Evolutionary conservation across 2,888 invertebrate genomes (phyloP).

Genomic region (Ectropis crepuscularia): DNA sequence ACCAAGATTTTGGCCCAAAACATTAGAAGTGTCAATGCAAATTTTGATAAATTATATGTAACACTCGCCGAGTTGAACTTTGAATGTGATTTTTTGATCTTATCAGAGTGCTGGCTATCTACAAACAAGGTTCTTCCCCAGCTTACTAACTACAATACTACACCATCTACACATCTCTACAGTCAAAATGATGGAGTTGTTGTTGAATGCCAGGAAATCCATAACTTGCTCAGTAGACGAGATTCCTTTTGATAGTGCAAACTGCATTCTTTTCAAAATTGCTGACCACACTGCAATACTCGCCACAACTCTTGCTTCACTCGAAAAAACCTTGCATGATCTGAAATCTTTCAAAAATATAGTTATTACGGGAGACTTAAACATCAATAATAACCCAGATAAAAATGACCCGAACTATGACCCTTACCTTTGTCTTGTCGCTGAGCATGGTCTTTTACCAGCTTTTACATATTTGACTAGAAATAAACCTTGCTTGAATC

Average conservation of each 20-base stretch:
- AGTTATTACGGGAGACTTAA: too few relatives aligned
- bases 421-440: background rate
- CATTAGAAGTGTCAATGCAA: too few relatives aligned
- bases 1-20: conserved; percentile 1
- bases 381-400: background rate
- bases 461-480: conserved; percentile 9
- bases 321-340: background rate
- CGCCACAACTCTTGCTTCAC: background rate
- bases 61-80: background rate
- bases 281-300: background rate
- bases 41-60: background rate
- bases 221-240: background rate
- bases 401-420: background rate
- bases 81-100: conserved; percentile 1
- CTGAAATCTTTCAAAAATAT: too few relatives aligned
- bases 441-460: conserved; percentile 8
- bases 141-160: background rate
- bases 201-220: background rate
- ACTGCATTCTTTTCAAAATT: background rate
- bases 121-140: background rate
- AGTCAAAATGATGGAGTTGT: conserved; percentile 8
- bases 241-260: background rate
- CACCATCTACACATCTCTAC: background rate
- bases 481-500: background rate
- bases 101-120: conserved; percentile 4